Conservation (phyloP, 1,140 invertebrate genomes). For the Lepidurus arcticus region DNA sequence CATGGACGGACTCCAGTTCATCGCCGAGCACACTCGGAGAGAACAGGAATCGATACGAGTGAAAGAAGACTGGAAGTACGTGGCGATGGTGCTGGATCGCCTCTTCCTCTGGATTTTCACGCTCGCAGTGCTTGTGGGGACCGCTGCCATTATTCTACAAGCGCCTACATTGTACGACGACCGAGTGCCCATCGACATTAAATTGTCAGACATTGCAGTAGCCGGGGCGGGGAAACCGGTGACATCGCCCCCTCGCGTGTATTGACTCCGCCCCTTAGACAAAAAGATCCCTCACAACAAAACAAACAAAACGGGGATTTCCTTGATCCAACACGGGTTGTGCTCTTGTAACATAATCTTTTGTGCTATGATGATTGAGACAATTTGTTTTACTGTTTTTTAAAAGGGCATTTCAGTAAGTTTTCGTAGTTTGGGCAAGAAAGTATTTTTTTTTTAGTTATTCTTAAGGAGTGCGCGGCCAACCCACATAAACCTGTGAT, state of each 20-base stretch:
- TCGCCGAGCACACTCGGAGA: constrained; percentile 85
- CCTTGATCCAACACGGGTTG: background rate
- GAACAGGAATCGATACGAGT: constrained; percentile 88
- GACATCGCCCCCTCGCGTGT: background rate
- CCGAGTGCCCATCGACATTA: constrained; percentile 57
- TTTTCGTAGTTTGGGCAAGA: background rate
- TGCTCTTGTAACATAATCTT: background rate
- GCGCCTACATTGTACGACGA: constrained; percentile 87
- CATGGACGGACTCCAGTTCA: constrained; percentile 84
- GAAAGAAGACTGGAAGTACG: constrained; percentile 95
- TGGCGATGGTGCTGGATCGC: constrained; percentile 95
- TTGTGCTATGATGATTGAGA: no score
- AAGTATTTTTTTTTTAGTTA: background rate
- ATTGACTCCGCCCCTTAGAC: background rate
- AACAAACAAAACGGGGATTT: no score
- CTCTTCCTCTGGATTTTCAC: constrained; percentile 96
- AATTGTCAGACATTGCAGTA: constrained; percentile 37
- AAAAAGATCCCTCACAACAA: no score
- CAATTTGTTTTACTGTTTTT: background rate
- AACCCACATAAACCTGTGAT: background rate
- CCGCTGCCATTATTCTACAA: constrained; percentile 87
- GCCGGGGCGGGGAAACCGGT: constrained; percentile 25
- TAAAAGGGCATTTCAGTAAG: background rate
- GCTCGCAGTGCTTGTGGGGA: constrained; percentile 84
- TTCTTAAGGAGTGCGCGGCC: background rate